Base-by-base conservation (phyloP, 2,888 invertebrate species). In the Chrysina gloriosa region DNA sequence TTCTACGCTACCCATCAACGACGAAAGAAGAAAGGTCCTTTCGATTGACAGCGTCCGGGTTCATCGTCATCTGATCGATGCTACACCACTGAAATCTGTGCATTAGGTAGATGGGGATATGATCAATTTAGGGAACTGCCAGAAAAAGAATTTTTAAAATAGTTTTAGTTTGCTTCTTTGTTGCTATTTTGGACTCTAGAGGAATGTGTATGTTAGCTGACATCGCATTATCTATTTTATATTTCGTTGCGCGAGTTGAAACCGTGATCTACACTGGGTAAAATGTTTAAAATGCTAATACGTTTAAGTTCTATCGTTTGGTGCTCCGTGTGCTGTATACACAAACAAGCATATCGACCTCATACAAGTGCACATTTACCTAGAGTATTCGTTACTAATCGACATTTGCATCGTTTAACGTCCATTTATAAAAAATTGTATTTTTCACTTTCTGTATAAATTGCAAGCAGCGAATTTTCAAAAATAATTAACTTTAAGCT, bases 71-170 rank as follows among this genome's bases (percentile, higher is more conserved):
- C 58, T 67, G 61, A 67, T 67, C 61, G 66, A 67, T 50, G 58
- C 39, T 29, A 42, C 39, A 39, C 21, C 48, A 36, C 27, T 29
- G 27, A 61, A 14, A 19, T 29, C 58, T 45, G 48, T 61, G 25
- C 48, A 66, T 66, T 67, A 61, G 66, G 39, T 61, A 50, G 66
- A 58, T 67, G 48, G 47, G 65, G 58, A 66, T 66, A 66, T 47
- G 65, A 66, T 66, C 56, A 47, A 47, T 56, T 65, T 47, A 47
- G 42, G 23, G 45, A 16, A 23, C 21, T 14, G 54, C n/a, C 39
- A 39, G 50, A 34, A 34, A 36, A n/a, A n/a, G 65, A 45, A 65
- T 29, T 48, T 66, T 48, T 27, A 48, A 47, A 64, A 64, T 58
- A 23, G 27, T 42, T 14, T 27, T 16, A 29, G 36, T n/a, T 42